phyloP scores from a whole-genome alignment of 2,797 vertebrate species.

The Protonibea diacanthus region DNA sequence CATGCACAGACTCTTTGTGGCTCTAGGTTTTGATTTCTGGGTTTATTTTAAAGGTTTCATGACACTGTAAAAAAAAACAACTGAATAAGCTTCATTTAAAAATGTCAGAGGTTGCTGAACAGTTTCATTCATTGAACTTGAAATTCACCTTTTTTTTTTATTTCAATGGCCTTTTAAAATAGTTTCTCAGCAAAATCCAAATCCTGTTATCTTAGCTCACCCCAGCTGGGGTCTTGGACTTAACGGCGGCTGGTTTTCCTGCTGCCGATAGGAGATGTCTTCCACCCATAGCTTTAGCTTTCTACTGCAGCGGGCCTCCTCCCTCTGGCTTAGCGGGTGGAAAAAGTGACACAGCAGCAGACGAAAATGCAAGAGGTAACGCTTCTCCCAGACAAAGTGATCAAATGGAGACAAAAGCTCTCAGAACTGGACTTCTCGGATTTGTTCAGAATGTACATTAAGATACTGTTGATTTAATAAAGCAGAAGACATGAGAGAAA shows the following conservation, averaged over 20 bases:
- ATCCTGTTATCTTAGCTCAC: background rate
- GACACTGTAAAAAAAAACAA: background rate
- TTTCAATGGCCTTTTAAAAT: background rate
- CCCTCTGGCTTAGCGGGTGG: conserved; percentile 71
- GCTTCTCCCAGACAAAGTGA: conserved; percentile 59
- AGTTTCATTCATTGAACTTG: background rate
- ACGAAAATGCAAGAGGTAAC: conserved; percentile 59
- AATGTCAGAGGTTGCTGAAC: background rate
- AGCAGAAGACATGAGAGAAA: background rate
- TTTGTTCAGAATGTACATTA: conserved; percentile 20
- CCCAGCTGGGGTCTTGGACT: background rate
- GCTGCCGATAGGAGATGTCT: conserved; percentile 51
- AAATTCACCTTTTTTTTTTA: background rate
- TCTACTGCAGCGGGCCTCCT: conserved; percentile 48
- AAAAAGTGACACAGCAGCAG: conserved; percentile 82
- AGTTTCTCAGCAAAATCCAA: background rate
- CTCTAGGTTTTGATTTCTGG: background rate
- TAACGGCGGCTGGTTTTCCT: conserved; percentile 38
- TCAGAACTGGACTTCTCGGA: conserved; percentile 3
- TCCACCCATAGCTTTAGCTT: conserved; percentile 38
- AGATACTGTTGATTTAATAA: background rate
- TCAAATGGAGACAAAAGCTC: conserved; percentile 39
- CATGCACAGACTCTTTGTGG: background rate
- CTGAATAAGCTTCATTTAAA: background rate
- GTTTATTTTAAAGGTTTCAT: background rate